A percentile compares a stretch with the other conserved stretches of the same genome.
Conservation (phyloP, 2,113 vertebrate genomes). For the Pluvianellus socialis region DNA sequence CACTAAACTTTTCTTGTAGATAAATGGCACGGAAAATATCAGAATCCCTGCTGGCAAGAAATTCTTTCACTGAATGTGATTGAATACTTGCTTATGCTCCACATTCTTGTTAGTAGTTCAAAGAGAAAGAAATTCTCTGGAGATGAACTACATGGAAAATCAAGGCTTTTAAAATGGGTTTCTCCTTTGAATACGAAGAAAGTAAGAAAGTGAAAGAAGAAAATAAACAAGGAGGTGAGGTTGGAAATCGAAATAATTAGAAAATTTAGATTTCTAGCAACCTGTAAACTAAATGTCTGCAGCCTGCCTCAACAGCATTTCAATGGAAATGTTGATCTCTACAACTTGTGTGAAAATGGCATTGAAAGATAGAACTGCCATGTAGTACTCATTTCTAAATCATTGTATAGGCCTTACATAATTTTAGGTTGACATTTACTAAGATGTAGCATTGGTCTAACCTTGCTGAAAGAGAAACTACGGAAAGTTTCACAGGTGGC, state of each 20-base stretch:
- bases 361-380: not conserved
- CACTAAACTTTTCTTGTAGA: not conserved
- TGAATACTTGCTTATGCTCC: not conserved
- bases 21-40: not conserved
- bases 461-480: not conserved
- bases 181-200: not conserved
- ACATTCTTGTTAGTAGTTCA: not conserved
- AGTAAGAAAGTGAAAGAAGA: not conserved
- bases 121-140: not conserved
- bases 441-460: not conserved
- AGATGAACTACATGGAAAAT: not conserved
- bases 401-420: not conserved
- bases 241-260: not conserved
- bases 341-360: not conserved
- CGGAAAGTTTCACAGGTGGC: not conserved
- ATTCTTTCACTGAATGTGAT: conserved; percentile 2
- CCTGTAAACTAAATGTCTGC: not conserved
- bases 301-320: not conserved
- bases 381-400: not conserved
- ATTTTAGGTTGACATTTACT: not conserved
- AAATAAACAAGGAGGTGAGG: not conserved
- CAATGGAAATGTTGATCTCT: not conserved
- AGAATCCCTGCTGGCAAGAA: not conserved
- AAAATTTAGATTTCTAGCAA: not conserved
- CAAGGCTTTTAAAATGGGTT: not conserved